Evolutionary conservation across 2,113 vertebrate species (phyloP), one percentile per base, ranked within the genome.

Genomic region (Psilopsiagon aurifrons): DNA sequence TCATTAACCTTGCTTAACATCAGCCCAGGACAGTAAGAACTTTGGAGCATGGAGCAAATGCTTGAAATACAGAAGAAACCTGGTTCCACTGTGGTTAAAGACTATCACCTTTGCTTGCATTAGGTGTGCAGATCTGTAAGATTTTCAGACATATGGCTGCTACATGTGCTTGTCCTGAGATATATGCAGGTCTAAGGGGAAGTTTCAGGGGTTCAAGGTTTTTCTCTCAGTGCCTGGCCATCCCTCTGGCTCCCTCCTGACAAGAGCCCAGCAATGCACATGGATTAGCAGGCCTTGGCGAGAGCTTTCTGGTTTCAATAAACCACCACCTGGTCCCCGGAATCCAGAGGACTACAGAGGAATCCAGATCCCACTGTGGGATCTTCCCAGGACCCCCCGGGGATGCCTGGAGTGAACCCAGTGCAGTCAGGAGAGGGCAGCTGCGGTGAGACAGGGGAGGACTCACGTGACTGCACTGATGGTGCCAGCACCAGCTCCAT

Each of bases 381-480:
- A 55, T 43, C n/a, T 79, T 54, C 15, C 39, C 41, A 74, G 44
- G 35, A 29, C 13, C 14, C 43, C 17, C 28, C 0, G 0, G 41
- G 9, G 43, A 29, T 13, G 29, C 15, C 76, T 15, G 6, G 11
- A 23, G 2, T 25, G 23, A 39, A n/a, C 44, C 20, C 9, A n/a
- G 47, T 4, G 2, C 7, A 3, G 41, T 13, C 22, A 44, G 41
- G 79, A 62, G n/a, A 19, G 12, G 25, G 19, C 33, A 19, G 49
- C 41, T n/a, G 28, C 43, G 29, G 28, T 54, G 27, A 71, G n/a
- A 4, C 20, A 9, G 28, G 13, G 71, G 51, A 52, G 54, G 46
- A 22, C 70, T 27, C 66, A 28, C 20, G 14, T 11, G 18, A 3
- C 41, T 6, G 20, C 0, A 7, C 0, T 11, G 25, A 27, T 3